Conservation (phyloP, 2,113 vertebrate genomes). For the Cololabis saira region DNA sequence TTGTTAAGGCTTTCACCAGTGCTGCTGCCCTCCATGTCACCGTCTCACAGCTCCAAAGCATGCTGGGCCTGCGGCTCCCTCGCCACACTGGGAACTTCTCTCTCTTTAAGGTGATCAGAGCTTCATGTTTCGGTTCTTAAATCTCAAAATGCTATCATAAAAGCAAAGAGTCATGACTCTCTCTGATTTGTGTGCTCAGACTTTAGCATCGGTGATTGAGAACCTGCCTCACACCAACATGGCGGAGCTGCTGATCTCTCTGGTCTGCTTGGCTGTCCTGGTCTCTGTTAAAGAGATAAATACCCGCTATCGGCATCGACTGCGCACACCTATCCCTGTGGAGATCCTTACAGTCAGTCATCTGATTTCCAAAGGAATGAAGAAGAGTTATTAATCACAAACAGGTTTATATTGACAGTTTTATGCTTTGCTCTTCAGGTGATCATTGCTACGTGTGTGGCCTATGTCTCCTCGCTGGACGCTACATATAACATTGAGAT, state of each 20-base stretch:
- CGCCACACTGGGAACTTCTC: conserved; percentile 88
- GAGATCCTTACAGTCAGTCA: conserved; percentile 88
- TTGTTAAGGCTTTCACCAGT: conserved; percentile 92
- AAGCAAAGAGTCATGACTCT: background rate
- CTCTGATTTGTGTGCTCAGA: conserved; percentile 76
- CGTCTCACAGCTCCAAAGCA: conserved; percentile 89
- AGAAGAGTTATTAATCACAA: background rate
- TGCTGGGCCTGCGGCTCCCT: conserved; percentile 88
- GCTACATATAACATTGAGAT: conserved; percentile 86
- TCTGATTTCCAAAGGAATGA: background rate
- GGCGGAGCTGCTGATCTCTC: conserved; percentile 87
- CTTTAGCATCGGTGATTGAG: conserved; percentile 85
- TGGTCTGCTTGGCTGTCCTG: conserved; percentile 86
- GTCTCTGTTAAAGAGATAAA: conserved; percentile 91
- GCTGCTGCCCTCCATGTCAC: conserved; percentile 92
- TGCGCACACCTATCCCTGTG: conserved; percentile 89
- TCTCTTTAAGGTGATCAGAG: conserved; percentile 85
- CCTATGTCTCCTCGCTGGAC: conserved; percentile 87
- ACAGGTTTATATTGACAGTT: background rate
- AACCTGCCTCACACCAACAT: conserved; percentile 85
- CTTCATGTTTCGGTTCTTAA: background rate
- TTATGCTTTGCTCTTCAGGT: conserved; percentile 76
- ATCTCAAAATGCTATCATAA: background rate
- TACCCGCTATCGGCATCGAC: conserved; percentile 83
- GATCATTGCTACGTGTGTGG: conserved; percentile 86